Evolutionary conservation across 1,140 invertebrate genomes (phyloP), one percentile per base, ranked within the genome.

Genomic region (Lerema accius): DNA sequence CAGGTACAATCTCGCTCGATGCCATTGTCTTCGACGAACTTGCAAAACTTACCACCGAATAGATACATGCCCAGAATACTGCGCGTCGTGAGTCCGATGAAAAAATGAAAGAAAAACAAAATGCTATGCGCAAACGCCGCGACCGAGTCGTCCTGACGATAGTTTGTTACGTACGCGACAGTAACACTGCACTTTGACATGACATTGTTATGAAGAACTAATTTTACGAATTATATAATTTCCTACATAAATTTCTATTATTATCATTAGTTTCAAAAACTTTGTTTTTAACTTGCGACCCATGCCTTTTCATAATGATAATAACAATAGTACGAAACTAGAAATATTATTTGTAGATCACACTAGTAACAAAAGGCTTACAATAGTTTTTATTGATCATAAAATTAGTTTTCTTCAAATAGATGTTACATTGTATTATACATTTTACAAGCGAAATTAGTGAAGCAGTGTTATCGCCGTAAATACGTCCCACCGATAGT

Each of bases 31-130:
- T 98, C 96, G 90, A 94, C 94, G 94, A 95, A 96, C 95, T 97
- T 98, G 96, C 98, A 99, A 97, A 99, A 98, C 95, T 98, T 98
- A 96, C 97, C 97, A 92, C 97, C 97, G 94, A 99, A 99, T 92
- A 99, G 96, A 94, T 98, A 97, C 97, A 98, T 98, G 92, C 98
- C 98, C 93, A 98, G 95, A 92, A 98, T 97, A 95, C 97, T 98
- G 96, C 91, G 73, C 76, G 90, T 76, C 75, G 80, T 70, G 82
- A 73, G 81, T 70, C 78, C 80, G 82, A 86, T 89, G 84, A 79
- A 78, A 82, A 84, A 90, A 90, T 90, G 86, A 90, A 90, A 90
- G 86, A 89, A 90, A 90, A 89, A 90, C 72, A 88, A 85, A 90
- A 89, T 85, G 82, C 88, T 88, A 88, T 89, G 88, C 88, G 86